Conservation (phyloP, 1,140 invertebrate genomes). For the Andrena cerasifolii region DNA sequence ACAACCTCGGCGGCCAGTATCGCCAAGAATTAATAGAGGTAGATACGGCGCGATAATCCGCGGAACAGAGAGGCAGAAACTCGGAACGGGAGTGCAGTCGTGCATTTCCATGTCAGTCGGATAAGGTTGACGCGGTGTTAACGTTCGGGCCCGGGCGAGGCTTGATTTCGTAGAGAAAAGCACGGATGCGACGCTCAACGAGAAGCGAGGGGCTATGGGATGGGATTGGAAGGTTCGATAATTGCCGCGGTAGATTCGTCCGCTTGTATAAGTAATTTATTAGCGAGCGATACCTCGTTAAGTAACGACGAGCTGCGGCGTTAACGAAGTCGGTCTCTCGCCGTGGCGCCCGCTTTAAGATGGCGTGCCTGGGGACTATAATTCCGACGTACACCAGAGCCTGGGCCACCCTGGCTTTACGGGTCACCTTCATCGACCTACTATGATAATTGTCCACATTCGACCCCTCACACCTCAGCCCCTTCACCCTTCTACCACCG, state of each 20-base stretch:
- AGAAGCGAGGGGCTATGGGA: too few species aligned
- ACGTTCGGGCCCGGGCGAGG: neutral
- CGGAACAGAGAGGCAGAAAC: neutral
- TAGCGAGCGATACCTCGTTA: slow-evolving; percentile 63
- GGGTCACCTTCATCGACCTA: slow-evolving; percentile 68
- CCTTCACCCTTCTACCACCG: slow-evolving; percentile 6
- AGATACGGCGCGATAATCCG: too few species aligned
- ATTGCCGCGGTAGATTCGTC: slow-evolving; percentile 43
- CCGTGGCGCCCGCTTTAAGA: slow-evolving; percentile 61
- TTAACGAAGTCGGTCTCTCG: slow-evolving; percentile 51
- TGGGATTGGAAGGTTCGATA: slow-evolving; percentile 20
- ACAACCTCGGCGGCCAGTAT: too few species aligned
- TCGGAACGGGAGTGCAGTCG: neutral
- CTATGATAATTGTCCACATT: slow-evolving; percentile 63
- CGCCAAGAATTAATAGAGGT: too few species aligned
- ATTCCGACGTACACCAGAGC: slow-evolving; percentile 51
- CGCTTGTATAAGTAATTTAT: slow-evolving; percentile 63
- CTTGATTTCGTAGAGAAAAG: slow-evolving; percentile 12
- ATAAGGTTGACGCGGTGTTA: neutral
- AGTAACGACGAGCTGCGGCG: slow-evolving; percentile 51
- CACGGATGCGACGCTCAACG: neutral
- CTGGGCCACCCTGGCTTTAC: slow-evolving; percentile 6
- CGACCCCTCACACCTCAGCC: slow-evolving; percentile 21
- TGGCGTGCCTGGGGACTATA: slow-evolving; percentile 63
- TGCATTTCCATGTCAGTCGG: neutral